Evolutionary conservation across 2,797 vertebrate species (phyloP), one percentile per base, ranked within the genome.

Genomic region (Nyctibius grandis): DNA sequence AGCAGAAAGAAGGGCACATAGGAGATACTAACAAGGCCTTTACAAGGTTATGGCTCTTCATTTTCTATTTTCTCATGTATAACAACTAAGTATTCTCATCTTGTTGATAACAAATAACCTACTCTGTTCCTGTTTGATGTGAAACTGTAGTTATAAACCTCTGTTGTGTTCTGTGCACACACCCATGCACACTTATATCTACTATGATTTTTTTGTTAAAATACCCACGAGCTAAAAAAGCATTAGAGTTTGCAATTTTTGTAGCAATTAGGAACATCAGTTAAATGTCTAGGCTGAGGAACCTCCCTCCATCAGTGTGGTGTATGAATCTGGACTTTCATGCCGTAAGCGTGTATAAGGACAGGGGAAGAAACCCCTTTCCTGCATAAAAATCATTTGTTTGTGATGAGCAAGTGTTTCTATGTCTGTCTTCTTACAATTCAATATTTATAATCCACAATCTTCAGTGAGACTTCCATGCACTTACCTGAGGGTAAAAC

Each of bases 121-220:
- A 33, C 1, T 57, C 14, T 56, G 9, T 23, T 51, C 42, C 48
- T 74, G 15, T 33, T 9, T n/a, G 8, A 17, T n/a, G 31, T 57
- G 15, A n/a, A n/a, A 25, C 15, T 48, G 13, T 16, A 36, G 8
- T 61, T 25, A 48, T 0, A 53, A 74, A 44, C 11, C 8, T 69
- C 64, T 38, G 36, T 9, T 77, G 5, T 36, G 16, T 29, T 61
- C 51, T 65, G 15, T 61, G 42, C 14, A 28, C 25, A 31, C 12
- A 64, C 25, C 15, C 1, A 0, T 38, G 36, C 23, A 25, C 38
- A 31, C 2, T 3, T 9, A 34, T 4, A 17, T 15, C 15, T 42
- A 45, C 5, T 0, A 0, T 19, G 20, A 42, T 11, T 59, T 0
- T 65, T 73, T 48, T 61, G 14, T 29, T 56, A 31, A 53, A 85